Percentiles rank a stretch among this genome's conserved stretches.
Conservation (phyloP, 2,113 vertebrate genomes). For the Spermophilus dauricus region DNA sequence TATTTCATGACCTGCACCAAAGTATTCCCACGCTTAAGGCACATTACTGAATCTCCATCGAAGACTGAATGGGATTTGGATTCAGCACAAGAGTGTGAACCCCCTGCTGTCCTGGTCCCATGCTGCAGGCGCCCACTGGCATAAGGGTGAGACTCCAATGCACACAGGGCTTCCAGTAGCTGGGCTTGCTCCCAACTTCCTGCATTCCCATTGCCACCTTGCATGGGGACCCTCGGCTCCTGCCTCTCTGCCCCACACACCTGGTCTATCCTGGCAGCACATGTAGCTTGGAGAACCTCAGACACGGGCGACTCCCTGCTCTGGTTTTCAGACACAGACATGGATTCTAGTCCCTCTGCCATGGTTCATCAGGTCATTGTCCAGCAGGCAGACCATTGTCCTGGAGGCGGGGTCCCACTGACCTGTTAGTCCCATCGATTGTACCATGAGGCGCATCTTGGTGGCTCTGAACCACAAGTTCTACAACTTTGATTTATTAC, state of each 20-base stretch:
- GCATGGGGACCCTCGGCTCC: not conserved
- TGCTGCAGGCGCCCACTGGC: not conserved
- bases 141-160: not conserved
- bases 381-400: not conserved
- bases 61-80: not conserved
- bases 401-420: not conserved
- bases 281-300: not conserved
- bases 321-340: not conserved
- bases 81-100: not conserved
- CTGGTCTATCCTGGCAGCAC: not conserved
- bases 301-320: not conserved
- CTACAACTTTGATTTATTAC: slow-evolving; percentile 19
- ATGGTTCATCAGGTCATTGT: not conserved
- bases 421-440: not conserved
- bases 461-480: not conserved
- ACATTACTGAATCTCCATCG: not conserved
- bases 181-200: not conserved
- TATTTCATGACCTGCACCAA: too few species aligned
- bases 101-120: not conserved
- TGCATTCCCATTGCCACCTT: not conserved
- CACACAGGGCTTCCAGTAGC: not conserved
- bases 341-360: not conserved
- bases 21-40: not conserved
- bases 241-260: not conserved
- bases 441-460: not conserved